Percentiles rank a stretch among this genome's conserved stretches.
These are phyloP conservation scores for Agelaius tricolor DNA, from an alignment of 2,113 vertebrate species.

Conservation along the genomic window DNA sequence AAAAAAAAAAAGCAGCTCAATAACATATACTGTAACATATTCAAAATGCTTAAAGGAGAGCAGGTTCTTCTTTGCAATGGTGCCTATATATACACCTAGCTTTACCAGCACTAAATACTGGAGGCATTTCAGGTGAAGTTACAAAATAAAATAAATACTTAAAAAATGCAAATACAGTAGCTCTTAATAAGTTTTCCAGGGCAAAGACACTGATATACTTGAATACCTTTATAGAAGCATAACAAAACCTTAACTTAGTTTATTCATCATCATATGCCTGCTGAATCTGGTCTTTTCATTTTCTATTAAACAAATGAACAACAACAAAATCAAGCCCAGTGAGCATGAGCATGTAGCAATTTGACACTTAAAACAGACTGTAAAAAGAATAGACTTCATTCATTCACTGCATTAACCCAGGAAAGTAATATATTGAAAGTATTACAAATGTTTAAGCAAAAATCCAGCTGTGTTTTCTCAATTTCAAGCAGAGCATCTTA, in stretches of 20 bases:
- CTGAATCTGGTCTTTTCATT: not conserved
- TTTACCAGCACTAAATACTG: not conserved
- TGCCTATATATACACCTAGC: not conserved
- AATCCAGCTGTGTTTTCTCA: not conserved
- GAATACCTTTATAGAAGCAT: not conserved
- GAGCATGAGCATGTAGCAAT: not conserved
- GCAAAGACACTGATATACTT: not conserved
- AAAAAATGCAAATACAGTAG: fast-evolving
- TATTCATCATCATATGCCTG: not conserved
- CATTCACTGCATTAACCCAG: not conserved
- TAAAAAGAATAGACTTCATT: not conserved
- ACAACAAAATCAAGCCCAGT: not conserved
- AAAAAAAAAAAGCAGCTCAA: not conserved
- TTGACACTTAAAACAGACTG: not conserved
- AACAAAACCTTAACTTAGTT: not conserved
- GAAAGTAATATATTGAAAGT: not conserved
- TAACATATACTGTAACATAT: not conserved
- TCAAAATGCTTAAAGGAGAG: not conserved
- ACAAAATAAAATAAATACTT: not conserved
- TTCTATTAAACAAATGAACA: not conserved
- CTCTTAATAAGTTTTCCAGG: not conserved
- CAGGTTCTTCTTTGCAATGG: not conserved
- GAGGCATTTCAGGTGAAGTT: not conserved
- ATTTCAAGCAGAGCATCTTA: not conserved
- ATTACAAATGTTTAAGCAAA: not conserved